A percentile compares a stretch with the other conserved stretches of the same genome.
phyloP scores from a whole-genome alignment of 2,888 invertebrate species.

The Mylabris sibirica region DNA sequence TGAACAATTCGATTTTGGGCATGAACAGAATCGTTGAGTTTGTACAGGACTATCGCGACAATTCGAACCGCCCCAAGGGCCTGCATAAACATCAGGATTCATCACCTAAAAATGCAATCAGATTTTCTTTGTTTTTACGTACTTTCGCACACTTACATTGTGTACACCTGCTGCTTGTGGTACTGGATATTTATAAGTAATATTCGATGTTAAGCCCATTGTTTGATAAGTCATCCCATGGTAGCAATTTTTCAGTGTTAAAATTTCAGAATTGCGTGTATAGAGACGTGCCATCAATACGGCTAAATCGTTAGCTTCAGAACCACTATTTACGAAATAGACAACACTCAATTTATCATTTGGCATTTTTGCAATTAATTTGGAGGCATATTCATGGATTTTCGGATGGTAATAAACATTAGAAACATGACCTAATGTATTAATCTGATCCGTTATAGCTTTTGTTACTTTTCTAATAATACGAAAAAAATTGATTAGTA shows the following conservation, averaged over 20 bases:
- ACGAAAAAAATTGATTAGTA: conserved; percentile 17
- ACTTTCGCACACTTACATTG: conserved; percentile 68
- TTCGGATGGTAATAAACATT: conserved; percentile 90
- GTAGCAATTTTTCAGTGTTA: conserved; percentile 88
- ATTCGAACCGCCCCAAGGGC: conserved; percentile 86
- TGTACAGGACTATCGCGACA: conserved; percentile 90
- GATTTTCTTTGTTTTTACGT: background rate
- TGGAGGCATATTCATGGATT: conserved; percentile 89
- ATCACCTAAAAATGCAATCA: conserved; percentile 68
- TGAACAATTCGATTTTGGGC: conserved; percentile 68
- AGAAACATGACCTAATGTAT: conserved; percentile 90
- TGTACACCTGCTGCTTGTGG: conserved; percentile 76
- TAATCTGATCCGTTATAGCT: conserved; percentile 80
- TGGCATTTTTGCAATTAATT: conserved; percentile 82
- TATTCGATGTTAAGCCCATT: conserved; percentile 80
- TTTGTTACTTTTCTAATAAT: conserved; percentile 79
- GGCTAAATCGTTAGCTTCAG: conserved; percentile 97
- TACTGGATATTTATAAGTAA: conserved; percentile 79
- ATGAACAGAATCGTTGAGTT: conserved; percentile 73
- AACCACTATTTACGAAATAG: conserved; percentile 95
- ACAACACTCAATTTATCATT: conserved; percentile 87
- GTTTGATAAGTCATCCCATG: conserved; percentile 90
- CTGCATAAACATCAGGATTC: conserved; percentile 91
- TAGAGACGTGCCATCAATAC: conserved; percentile 84
- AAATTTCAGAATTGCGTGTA: conserved; percentile 84